A percentile compares a stretch with the other conserved stretches of the same genome.
These are phyloP conservation scores for Cyanoderma ruficeps DNA, from an alignment of 2,113 vertebrate genomes.

Conservation along the genomic window DNA sequence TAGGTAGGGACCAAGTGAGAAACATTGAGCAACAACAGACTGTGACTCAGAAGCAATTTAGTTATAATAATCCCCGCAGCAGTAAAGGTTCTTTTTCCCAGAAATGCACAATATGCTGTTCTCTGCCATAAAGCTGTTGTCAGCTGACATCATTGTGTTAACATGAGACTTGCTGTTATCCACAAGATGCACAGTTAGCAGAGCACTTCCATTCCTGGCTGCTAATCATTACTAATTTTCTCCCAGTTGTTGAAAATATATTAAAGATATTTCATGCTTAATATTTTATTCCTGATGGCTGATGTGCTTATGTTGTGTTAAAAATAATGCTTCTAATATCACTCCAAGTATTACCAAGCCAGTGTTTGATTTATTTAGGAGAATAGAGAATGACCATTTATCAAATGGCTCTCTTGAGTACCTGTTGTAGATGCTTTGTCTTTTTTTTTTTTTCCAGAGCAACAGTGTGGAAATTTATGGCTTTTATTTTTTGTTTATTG, in stretches of 20 bases:
- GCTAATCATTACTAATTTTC: not conserved
- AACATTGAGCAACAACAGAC: not conserved
- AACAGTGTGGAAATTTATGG: not conserved
- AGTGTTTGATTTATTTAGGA: not conserved
- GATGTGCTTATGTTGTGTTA: not conserved
- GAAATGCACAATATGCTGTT: constrained; percentile 7
- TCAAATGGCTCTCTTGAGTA: not conserved
- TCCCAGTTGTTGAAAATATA: not conserved
- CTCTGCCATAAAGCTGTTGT: not conserved
- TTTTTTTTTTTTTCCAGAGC: not conserved
- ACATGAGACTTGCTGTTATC: not conserved
- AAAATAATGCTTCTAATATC: not conserved
- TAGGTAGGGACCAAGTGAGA: not conserved
- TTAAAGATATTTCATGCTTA: not conserved
- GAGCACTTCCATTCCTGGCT: not conserved
- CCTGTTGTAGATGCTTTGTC: not conserved
- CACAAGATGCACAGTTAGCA: not conserved
- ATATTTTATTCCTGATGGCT: not conserved
- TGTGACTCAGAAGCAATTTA: constrained; percentile 36
- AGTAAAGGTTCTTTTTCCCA: not conserved
- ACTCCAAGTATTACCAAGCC: not conserved
- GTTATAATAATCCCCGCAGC: not conserved
- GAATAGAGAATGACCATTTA: not conserved
- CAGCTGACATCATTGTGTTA: not conserved
- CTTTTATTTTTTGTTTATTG: not conserved